Base-by-base conservation (phyloP, 2,113 vertebrate species). In the Rhabdomys dilectus region DNA sequence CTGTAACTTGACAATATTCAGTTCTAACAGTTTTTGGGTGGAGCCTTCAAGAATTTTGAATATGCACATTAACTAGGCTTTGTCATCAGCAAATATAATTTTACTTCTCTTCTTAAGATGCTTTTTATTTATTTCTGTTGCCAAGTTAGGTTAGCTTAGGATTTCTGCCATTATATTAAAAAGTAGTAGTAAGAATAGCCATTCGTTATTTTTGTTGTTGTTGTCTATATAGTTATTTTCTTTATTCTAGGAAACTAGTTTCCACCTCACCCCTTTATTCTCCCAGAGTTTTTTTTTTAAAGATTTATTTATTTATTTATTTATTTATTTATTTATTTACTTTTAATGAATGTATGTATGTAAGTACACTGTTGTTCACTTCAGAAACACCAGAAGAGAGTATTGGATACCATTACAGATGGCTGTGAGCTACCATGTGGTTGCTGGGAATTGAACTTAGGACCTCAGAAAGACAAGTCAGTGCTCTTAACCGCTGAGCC, bases 171-270 rank as follows among this genome's bases (percentile, higher is more conserved):
- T 31, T 73, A 13, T n/a, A 2, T 66, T 80, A 48, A 88, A 80
- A 78, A 76, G 36, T 77, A 77, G 5, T 45, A 24, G 34, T 17
- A 34, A 86, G 39, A 77, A 19, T 78, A 31, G 24, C 10, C 16
- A 17, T 92, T 92, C 16, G 13, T 92, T 92, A 58, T 92, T 92
- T 84, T 39, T 51, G 68, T 91, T 60, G 7, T 87, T 45, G 8
- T n/a, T 80, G 53, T 21, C 34, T 73, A 24, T 62, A 11, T 80
- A 26, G 24, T 42, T 75, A 17, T 34, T 56, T 77, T 29, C 15
- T 60, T n/a, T 3, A 34, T 56, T 95, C 4, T 73, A 51, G 39
- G 29, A 53, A 64, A 66, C 81, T 89, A 56, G 5, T 60, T 84
- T 64, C 17, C 24, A 81, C 77, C 80, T 88, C 53, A 19, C 11